Evolutionary conservation across 2,113 vertebrate species (phyloP).

Genomic region (Tringa solitaria): DNA sequence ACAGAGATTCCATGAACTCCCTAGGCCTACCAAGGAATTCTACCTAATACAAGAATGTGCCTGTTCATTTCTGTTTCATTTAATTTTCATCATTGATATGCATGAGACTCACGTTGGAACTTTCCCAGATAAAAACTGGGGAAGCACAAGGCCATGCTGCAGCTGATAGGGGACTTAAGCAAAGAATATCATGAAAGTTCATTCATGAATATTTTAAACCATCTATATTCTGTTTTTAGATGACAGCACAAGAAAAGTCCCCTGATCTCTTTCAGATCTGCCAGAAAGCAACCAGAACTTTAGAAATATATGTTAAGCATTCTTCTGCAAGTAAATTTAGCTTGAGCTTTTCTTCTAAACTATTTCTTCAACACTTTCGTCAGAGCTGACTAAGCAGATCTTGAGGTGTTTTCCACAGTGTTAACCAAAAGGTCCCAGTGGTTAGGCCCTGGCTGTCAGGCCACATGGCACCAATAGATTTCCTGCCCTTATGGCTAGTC

Average conservation of each 20-base stretch:
- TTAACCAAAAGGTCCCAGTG: background rate
- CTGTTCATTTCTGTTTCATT: background rate
- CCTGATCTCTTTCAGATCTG: background rate
- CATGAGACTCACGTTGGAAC: background rate
- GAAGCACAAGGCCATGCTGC: background rate
- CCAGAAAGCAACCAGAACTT: background rate
- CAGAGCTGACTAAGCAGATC: background rate
- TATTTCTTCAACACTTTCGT: background rate
- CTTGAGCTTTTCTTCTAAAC: background rate
- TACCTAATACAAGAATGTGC: background rate
- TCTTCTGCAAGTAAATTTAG: background rate
- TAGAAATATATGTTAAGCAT: background rate
- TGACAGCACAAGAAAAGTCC: background rate
- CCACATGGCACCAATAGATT: background rate
- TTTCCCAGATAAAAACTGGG: background rate
- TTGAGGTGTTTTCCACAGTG: background rate
- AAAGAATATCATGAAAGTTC: background rate
- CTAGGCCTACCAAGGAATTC: background rate
- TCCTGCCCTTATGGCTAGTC: background rate
- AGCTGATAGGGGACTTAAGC: background rate
- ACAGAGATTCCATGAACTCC: background rate
- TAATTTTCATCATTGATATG: background rate
- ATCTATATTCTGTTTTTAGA: background rate
- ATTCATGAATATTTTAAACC: background rate
- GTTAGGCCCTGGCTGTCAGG: background rate